These are phyloP conservation scores for Anodontia alba DNA, from an alignment of 2,888 invertebrate genomes.

Conservation along the genomic window DNA sequence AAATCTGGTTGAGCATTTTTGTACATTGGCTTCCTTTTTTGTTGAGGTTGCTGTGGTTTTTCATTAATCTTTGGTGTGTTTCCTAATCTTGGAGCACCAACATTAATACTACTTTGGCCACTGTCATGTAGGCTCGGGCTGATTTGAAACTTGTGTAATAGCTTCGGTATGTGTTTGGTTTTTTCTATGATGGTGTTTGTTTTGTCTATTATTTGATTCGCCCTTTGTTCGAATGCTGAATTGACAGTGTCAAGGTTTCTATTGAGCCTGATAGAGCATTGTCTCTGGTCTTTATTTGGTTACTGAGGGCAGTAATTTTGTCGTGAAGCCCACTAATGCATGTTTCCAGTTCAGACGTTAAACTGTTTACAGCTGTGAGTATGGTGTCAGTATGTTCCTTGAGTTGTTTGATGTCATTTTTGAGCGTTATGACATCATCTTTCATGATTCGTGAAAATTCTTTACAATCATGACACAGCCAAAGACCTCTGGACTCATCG, in stretches of 20 bases:
- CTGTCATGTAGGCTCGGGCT: neutral
- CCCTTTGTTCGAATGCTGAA: neutral
- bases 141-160: neutral
- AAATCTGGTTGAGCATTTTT: neutral
- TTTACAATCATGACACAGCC: neutral
- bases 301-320: neutral
- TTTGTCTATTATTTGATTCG: neutral
- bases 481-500: neutral
- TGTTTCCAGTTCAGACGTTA: neutral
- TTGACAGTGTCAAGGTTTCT: neutral
- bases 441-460: neutral
- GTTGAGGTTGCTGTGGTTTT: neutral
- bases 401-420: neutral
- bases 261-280: neutral
- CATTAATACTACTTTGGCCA: neutral
- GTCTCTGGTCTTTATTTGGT: neutral
- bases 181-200: neutral
- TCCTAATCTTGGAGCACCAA: neutral
- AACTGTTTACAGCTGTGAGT: neutral
- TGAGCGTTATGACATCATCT: neutral
- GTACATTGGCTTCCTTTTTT: neutral
- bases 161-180: neutral
- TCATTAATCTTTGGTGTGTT: neutral
- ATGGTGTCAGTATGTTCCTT: neutral
- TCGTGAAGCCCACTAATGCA: neutral